Evolutionary conservation across 2,113 vertebrate genomes (phyloP).

Genomic region (Leptosomus discolor): DNA sequence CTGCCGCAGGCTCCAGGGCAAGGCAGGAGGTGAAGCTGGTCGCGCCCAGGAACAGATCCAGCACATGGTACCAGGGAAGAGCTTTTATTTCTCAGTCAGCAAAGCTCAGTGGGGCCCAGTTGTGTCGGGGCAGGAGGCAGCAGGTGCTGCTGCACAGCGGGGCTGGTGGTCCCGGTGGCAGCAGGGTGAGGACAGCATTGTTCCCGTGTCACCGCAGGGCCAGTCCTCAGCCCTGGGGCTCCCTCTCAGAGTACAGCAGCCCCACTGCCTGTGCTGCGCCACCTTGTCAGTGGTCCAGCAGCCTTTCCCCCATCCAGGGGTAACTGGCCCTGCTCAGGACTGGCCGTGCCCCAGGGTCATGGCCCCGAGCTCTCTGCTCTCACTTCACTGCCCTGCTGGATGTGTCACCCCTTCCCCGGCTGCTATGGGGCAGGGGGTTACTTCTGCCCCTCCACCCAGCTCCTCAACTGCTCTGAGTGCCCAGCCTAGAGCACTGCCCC

Average conservation of each 20-base stretch:
- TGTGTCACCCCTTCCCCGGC: not conserved
- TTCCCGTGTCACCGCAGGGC: not conserved
- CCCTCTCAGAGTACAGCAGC: not conserved
- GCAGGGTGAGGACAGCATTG: not conserved
- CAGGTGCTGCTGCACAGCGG: not conserved
- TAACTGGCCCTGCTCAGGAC: not conserved
- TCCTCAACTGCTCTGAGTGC: accelerated
- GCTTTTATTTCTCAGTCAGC: constrained; percentile 47
- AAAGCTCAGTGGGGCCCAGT: not conserved
- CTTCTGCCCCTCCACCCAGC: not conserved
- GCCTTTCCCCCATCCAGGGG: not conserved
- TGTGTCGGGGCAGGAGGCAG: not conserved
- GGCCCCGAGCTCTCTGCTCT: not conserved
- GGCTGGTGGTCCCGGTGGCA: accelerated
- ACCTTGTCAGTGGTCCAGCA: not conserved
- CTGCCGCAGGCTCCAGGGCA: not conserved
- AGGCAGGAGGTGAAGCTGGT: accelerated
- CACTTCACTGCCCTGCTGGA: not conserved
- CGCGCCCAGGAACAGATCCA: not conserved
- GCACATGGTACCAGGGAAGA: not conserved
- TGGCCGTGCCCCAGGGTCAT: accelerated
- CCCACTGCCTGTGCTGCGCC: not conserved
- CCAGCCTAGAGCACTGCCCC: not conserved
- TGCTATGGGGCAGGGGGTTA: accelerated
- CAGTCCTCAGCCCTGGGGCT: not conserved